A percentile compares a stretch with the other conserved stretches of the same genome.
phyloP scores from a whole-genome alignment of 2,888 invertebrate species.

The Disparrhopalites patrizii region DNA sequence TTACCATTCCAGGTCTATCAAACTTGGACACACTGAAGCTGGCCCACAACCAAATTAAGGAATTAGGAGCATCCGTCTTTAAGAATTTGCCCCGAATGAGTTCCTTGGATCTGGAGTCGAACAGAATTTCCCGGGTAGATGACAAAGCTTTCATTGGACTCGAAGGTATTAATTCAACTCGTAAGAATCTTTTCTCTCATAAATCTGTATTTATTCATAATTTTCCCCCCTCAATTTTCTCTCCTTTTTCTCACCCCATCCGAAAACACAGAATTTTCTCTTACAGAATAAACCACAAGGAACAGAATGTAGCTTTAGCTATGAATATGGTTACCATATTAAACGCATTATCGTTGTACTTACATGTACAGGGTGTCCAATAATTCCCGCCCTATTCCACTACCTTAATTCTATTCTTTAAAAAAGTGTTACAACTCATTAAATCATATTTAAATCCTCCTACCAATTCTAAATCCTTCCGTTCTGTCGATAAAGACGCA shows the following conservation, averaged over 20 bases:
- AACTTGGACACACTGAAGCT: conserved; percentile 61
- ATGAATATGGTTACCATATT: too few relatives aligned
- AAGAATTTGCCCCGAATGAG: conserved; percentile 74
- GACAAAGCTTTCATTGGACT: conserved; percentile 80
- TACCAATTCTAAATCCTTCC: too few relatives aligned
- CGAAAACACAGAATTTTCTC: too few relatives aligned
- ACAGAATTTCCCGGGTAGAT: conserved; percentile 73
- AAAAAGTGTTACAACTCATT: too few relatives aligned
- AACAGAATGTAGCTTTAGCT: too few relatives aligned
- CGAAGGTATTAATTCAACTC: conserved; percentile 63
- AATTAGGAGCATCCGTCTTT: conserved; percentile 76
- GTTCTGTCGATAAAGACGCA: too few relatives aligned
- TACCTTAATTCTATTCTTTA: too few relatives aligned
- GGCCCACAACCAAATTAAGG: conserved; percentile 76
- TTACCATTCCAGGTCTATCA: conserved; percentile 73
- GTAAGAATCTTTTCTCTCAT: neutral
- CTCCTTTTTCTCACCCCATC: neutral
- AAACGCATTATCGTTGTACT: too few relatives aligned
- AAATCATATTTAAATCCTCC: too few relatives aligned
- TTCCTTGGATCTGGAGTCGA: conserved; percentile 83
- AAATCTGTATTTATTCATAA: neutral
- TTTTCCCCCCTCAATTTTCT: neutral
- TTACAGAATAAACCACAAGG: too few relatives aligned
- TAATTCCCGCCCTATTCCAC: too few relatives aligned
- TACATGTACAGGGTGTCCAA: too few relatives aligned